Conservation (phyloP, 2,888 invertebrate genomes). For the Euzetes globulus region DNA sequence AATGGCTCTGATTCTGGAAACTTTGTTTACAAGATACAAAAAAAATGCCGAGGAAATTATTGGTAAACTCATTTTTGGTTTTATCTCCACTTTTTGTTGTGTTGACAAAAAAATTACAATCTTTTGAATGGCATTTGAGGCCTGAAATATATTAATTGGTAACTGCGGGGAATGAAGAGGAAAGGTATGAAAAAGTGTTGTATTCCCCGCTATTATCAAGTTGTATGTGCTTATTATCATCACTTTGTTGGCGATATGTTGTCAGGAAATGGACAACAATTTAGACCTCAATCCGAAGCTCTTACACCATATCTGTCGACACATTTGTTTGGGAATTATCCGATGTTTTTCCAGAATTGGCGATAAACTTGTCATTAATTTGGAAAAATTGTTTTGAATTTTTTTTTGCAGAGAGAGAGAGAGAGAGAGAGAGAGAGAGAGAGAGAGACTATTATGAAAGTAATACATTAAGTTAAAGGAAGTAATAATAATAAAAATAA, state of each 20-base stretch:
- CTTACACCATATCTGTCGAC: background rate
- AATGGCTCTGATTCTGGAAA: background rate
- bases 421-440: background rate
- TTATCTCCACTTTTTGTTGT: background rate
- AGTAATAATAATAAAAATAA: constrained; percentile 2
- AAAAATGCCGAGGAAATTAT: background rate
- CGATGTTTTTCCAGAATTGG: background rate
- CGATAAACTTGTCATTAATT: background rate
- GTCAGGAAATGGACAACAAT: background rate
- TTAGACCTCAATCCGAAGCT: background rate
- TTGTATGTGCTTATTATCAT: background rate
- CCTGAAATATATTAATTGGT: background rate
- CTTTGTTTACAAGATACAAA: too few species aligned
- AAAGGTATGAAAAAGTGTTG: background rate
- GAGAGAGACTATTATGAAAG: background rate
- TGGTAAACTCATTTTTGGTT: background rate
- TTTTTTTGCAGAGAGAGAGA: background rate
- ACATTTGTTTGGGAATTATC: background rate
- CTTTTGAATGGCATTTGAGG: background rate
- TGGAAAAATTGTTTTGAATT: background rate
- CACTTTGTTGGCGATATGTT: constrained; percentile 9
- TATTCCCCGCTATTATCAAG: background rate
- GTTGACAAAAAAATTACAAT: background rate
- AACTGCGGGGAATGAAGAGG: background rate
- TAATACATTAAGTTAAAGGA: background rate